Evolutionary conservation across 1,140 invertebrate species (phyloP).

Genomic region (Pomacea maculata): DNA sequence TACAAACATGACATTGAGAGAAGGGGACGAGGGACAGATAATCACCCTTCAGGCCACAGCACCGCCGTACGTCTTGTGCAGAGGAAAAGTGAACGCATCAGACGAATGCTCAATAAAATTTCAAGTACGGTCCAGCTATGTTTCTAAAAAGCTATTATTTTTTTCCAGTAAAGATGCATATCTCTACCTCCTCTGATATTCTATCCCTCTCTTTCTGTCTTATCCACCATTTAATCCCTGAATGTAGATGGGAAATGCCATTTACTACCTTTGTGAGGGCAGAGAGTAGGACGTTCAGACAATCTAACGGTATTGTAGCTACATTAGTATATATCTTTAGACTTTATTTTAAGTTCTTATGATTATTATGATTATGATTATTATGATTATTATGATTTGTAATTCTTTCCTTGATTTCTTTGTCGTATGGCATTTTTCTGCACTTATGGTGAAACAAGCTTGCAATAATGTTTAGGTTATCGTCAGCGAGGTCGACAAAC

Average conservation of each 20-base stretch:
- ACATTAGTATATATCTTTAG: no score
- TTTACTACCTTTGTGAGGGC: no score
- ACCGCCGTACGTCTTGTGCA: constrained; percentile 46
- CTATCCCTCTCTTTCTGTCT: no score
- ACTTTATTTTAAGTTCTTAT: no score
- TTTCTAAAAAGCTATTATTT: background rate
- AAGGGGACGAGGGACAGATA: constrained; percentile 31
- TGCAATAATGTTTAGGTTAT: background rate
- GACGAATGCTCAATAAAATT: constrained; percentile 24
- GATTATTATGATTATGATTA: no score
- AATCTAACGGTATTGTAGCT: no score
- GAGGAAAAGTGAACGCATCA: constrained; percentile 19
- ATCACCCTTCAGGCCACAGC: constrained; percentile 36
- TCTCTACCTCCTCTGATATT: no score
- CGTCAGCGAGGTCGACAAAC: constrained; percentile 9
- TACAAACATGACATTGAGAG: constrained; percentile 25
- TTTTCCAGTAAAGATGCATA: background rate
- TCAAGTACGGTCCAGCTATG: constrained; percentile 23
- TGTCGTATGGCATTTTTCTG: background rate
- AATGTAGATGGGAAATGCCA: no score
- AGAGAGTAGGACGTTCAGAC: no score
- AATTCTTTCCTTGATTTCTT: no score
- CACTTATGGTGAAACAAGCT: background rate
- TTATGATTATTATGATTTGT: no score
- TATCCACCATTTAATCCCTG: no score